These are phyloP conservation scores for Nymphalis io DNA, from an alignment of 1,140 invertebrate genomes.

Conservation along the genomic window DNA sequence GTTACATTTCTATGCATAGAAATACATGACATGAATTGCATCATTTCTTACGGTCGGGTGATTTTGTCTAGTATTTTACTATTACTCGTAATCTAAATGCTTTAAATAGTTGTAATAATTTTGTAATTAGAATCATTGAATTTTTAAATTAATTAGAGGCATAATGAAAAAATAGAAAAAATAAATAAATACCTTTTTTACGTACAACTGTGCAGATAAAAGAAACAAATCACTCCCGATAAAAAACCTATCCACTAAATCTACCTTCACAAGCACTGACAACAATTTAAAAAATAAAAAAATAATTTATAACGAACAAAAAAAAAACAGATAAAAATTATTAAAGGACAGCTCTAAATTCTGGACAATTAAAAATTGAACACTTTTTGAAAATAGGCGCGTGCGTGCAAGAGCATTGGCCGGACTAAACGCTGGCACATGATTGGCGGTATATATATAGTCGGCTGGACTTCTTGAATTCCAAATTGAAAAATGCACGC, in stretches of 20 bases:
- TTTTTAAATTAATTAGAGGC: not conserved
- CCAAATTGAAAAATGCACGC: constrained; percentile 41
- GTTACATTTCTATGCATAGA: constrained; percentile 9
- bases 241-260: constrained; percentile 18
- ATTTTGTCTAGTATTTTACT: not conserved
- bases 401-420: constrained; percentile 35
- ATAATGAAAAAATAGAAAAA: not conserved
- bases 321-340: constrained; percentile 19
- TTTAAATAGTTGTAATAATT: not conserved
- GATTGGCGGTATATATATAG: constrained; percentile 39
- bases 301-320: constrained; percentile 25
- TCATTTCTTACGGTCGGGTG: not conserved
- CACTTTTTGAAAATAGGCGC: constrained; percentile 39
- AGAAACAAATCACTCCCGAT: not conserved
- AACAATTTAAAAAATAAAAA: constrained; percentile 9
- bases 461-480: constrained; percentile 31
- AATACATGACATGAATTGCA: constrained; percentile 14
- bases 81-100: not conserved
- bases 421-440: constrained; percentile 39
- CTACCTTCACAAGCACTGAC: constrained; percentile 8
- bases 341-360: not conserved
- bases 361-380: constrained; percentile 30
- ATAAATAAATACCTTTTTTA: not conserved
- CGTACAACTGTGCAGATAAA: not conserved
- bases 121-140: not conserved